Conservation (phyloP, 2,113 vertebrate species). For the Ceuthmochares aereus region DNA sequence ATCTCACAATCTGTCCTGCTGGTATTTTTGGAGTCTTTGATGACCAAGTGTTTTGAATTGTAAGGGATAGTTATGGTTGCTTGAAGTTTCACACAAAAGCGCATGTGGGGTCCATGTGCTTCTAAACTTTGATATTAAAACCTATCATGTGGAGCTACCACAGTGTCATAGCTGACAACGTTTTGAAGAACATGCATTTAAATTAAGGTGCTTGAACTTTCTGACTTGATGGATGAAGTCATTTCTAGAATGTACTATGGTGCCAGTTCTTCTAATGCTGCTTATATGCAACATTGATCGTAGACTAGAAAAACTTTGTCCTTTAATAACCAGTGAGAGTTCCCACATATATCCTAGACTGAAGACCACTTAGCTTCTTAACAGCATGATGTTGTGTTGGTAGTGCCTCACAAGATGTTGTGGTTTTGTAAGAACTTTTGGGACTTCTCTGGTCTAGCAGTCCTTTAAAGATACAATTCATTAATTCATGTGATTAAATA, state of each 20-base stretch:
- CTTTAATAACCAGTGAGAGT: not conserved
- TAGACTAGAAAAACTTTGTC: not conserved
- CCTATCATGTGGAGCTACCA: not conserved
- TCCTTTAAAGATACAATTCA: not conserved
- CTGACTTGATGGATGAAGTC: not conserved
- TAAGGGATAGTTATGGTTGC: not conserved
- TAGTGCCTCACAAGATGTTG: not conserved
- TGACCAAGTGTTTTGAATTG: slow-evolving; percentile 16
- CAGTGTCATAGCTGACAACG: not conserved
- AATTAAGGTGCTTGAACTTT: not conserved
- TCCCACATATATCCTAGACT: not conserved
- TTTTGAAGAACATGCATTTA: not conserved
- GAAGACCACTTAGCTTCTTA: not conserved
- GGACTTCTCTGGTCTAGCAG: not conserved
- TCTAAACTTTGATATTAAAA: slow-evolving; percentile 8
- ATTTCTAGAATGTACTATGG: accelerated
- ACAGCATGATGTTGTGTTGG: not conserved
- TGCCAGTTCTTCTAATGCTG: not conserved
- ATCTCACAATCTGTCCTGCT: not conserved
- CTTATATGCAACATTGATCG: not conserved
- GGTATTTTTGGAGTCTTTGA: slow-evolving; percentile 36
- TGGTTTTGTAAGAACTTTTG: not conserved
- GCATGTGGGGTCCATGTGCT: not conserved
- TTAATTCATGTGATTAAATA: not conserved
- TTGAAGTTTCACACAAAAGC: not conserved